Conservation (phyloP, 2,113 vertebrate genomes). For the Anhinga rufa region DNA sequence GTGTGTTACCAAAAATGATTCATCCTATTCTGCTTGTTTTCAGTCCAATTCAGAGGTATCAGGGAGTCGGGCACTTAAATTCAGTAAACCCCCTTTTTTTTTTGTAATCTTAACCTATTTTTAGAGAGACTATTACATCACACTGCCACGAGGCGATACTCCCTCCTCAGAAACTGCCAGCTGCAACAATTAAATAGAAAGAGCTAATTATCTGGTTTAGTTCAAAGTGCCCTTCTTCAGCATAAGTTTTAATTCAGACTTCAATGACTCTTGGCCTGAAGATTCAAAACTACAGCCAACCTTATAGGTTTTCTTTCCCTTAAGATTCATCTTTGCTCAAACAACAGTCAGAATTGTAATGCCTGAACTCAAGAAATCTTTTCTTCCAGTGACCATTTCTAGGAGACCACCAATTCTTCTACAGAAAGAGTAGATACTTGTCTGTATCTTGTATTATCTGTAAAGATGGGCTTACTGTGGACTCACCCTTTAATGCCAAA, state of each 20-base stretch:
- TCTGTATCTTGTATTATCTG: neutral
- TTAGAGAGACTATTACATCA: neutral
- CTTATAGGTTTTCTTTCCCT: neutral
- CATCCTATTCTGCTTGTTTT: neutral
- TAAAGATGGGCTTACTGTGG: neutral
- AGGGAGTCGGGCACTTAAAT: neutral
- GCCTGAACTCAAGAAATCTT: neutral
- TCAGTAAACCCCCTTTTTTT: neutral
- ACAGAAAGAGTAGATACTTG: neutral
- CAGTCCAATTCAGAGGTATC: neutral
- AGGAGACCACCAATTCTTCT: neutral
- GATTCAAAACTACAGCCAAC: neutral
- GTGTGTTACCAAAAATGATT: neutral
- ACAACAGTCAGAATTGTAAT: neutral
- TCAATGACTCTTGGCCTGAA: neutral
- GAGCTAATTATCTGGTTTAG: neutral
- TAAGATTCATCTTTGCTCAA: neutral
- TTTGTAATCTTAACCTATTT: neutral
- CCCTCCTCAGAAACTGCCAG: neutral
- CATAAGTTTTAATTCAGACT: neutral
- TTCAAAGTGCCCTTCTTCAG: neutral
- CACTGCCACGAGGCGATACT: neutral
- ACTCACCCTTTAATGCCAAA: neutral
- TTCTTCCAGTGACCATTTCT: neutral
- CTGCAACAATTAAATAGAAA: neutral